Conservation (phyloP, 2,888 invertebrate genomes). For the Ormyrus pomaceus region DNA sequence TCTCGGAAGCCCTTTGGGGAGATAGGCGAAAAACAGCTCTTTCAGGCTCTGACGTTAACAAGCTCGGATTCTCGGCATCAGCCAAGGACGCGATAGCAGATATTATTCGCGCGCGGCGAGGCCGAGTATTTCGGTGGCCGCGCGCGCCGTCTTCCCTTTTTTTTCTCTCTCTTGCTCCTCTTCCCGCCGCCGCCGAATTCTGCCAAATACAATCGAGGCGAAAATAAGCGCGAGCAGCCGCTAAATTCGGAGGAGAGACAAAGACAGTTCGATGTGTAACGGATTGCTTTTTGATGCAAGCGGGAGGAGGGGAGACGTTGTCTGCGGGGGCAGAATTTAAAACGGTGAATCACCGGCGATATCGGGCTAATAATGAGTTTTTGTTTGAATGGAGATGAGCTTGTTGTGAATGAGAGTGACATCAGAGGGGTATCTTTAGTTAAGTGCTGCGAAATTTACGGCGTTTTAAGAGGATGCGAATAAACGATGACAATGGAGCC, state of each 20-base stretch:
- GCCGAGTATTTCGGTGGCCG: conserved; percentile 15
- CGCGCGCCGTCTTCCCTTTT: conserved; percentile 1
- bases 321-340: not conserved
- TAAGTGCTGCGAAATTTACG: too few species aligned
- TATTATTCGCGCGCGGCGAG: conserved; percentile 26
- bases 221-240: not conserved
- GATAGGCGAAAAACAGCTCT: conserved; percentile 2
- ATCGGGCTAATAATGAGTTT: not conserved
- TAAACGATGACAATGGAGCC: too few species aligned
- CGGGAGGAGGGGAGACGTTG: not conserved
- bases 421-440: too few species aligned
- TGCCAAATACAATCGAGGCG: conserved; percentile 31
- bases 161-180: not conserved
- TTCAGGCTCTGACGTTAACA: not conserved
- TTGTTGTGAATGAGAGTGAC: too few species aligned
- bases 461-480: too few species aligned
- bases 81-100: conserved; percentile 35
- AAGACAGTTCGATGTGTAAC: conserved; percentile 12
- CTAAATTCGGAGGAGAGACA: not conserved
- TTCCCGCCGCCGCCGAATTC: not conserved
- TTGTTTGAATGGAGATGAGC: too few species aligned
- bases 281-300: not conserved
- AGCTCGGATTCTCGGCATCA: not conserved
- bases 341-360: not conserved
- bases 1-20: conserved; percentile 40